phyloP scores from a whole-genome alignment of 2,113 vertebrate species.

The Nyctibius bracteatus region DNA sequence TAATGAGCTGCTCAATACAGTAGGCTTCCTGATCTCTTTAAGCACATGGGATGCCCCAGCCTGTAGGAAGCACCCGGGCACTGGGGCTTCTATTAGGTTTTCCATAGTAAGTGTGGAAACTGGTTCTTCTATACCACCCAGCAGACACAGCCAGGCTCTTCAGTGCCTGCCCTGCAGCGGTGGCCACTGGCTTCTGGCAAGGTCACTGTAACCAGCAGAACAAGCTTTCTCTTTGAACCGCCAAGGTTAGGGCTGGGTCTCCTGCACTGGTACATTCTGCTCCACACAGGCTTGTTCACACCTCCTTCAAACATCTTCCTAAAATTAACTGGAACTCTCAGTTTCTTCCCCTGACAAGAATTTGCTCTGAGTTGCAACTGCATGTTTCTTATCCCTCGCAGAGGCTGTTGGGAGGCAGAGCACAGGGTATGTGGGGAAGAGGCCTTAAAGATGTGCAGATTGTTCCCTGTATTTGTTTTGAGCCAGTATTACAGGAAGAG shows the following conservation, averaged over 20 bases:
- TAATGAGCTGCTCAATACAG: background rate
- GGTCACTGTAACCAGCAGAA: background rate
- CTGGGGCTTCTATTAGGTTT: background rate
- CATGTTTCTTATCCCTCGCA: background rate
- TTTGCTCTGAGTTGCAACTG: background rate
- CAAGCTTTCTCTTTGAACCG: background rate
- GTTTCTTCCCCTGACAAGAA: background rate
- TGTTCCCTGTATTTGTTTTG: background rate
- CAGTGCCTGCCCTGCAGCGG: background rate
- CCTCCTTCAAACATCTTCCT: background rate
- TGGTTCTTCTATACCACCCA: background rate
- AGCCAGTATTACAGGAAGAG: background rate
- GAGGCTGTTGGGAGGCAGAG: background rate
- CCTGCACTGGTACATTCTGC: background rate
- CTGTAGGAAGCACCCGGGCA: background rate
- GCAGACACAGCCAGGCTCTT: background rate
- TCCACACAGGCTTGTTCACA: background rate
- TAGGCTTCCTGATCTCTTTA: background rate
- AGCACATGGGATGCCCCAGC: accelerated
- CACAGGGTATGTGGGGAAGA: background rate
- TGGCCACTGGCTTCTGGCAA: background rate
- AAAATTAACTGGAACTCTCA: background rate
- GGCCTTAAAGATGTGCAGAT: background rate
- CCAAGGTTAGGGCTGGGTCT: background rate
- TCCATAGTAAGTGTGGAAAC: background rate